Base-by-base conservation (phyloP, 1,140 invertebrate species). In the Capitella teleta region DNA sequence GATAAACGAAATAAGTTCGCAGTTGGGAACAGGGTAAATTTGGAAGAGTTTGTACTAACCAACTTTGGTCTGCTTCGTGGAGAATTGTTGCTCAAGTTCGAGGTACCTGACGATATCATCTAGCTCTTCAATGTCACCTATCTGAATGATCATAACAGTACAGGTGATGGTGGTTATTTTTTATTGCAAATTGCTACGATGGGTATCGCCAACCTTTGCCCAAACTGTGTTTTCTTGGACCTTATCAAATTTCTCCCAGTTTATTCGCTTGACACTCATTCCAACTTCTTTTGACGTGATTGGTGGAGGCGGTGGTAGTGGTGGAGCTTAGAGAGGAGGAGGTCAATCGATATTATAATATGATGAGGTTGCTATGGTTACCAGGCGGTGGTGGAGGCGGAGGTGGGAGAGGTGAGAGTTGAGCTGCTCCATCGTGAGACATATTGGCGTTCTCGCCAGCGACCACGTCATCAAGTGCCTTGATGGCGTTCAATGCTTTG, bases 241-340 rank as follows among this genome's bases (percentile, higher is more conserved):
- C 28, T 57, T 40, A 18, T 61, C 59, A 36, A 70, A 52, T 51
- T 70, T 71, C 54, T 71, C 67, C 70, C 70, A 72, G 58, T 72
- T 69, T 10, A 72, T 62, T 51, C 68, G 54, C 51, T 71, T 70
- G 6, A 72, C 64, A 47, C 61, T 61, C 62, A 71, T 43, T 10
- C 32, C 10, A 30, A 10, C 36, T 12, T 23, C 1, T 14, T 52
- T 28, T 21, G 30, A n/a, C 52, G 42, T 45, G 44, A 59, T 60
- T 19, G 61, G 61, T 28, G 62, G 58, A 1, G 63, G 57, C 19
- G 54, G 49, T 32, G 57, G 53, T 40, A 44, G 16, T 37, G 36
- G 21, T 19, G 21, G 4, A 37, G 21, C n/a, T 6, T 37, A 16
- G 14, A 4, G 4, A 44, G n/a, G 42, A 12, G 2, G 5, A 44